Percentiles rank a stretch among this genome's conserved stretches.
These are phyloP conservation scores for Drosophila kepulauana DNA, from an alignment of 1,140 invertebrate genomes.

Conservation along the genomic window DNA sequence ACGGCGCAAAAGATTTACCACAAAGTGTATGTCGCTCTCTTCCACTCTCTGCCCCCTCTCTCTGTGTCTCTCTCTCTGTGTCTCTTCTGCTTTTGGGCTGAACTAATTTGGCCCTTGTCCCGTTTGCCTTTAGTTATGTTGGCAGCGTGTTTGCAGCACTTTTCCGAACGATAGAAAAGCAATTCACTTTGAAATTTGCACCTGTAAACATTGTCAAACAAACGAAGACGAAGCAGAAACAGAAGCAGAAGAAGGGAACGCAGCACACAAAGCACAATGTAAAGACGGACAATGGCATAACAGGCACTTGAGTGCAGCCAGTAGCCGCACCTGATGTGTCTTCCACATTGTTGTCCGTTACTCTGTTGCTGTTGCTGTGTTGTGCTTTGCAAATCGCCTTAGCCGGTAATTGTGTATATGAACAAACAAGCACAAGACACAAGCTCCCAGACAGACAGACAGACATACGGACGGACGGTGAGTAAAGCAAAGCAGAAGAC, in stretches of 20 bases:
- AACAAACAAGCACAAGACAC: conserved; percentile 48
- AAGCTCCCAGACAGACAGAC: conserved; percentile 28
- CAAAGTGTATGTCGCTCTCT: conserved; percentile 24
- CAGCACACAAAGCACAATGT: conserved; percentile 34
- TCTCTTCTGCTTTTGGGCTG: conserved; percentile 16
- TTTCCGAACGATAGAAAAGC: conserved; percentile 82
- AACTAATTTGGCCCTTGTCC: conserved; percentile 67
- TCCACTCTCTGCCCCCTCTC: not conserved
- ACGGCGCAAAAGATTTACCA: conserved; percentile 48
- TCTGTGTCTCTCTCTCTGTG: conserved; percentile 2
- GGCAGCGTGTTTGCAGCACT: conserved; percentile 75
- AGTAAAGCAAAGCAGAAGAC: too few species aligned
- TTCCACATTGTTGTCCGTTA: not conserved
- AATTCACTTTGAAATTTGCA: conserved; percentile 83
- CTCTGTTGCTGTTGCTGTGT: conserved; percentile 25
- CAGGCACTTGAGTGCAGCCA: conserved; percentile 71
- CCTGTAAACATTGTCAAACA: conserved; percentile 83
- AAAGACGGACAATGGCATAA: conserved; percentile 66
- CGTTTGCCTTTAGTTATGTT: conserved; percentile 53
- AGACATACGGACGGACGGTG: not conserved
- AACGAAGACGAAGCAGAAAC: conserved; percentile 14
- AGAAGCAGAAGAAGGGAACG: not conserved
- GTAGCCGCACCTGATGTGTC: conserved; percentile 61
- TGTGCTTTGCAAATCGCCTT: conserved; percentile 76
- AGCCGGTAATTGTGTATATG: conserved; percentile 82